A percentile compares a stretch with the other conserved stretches of the same genome.
phyloP scores from a whole-genome alignment of 2,113 vertebrate species.

The Oncorhynchus masou region DNA sequence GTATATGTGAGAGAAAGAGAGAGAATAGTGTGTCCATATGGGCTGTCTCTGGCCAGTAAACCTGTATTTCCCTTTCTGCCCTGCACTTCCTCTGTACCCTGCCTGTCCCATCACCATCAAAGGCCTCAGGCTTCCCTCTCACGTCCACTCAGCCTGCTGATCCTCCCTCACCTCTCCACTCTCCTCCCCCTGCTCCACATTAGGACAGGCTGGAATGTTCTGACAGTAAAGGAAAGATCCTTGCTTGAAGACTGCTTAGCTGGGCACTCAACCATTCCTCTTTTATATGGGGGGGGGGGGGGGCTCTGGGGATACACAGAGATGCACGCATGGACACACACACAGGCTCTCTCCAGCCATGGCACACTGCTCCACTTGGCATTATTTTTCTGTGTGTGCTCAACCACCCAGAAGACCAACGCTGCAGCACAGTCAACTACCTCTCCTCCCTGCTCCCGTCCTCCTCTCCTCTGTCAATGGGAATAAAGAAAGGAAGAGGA shows the following conservation, averaged over 20 bases:
- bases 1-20: too few relatives aligned
- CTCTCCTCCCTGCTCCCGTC: conserved; percentile 22
- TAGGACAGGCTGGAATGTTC: conserved; percentile 37
- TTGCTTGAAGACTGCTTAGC: conserved; percentile 49
- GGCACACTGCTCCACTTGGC: conserved; percentile 16
- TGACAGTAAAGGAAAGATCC: conserved; percentile 18
- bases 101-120: conserved; percentile 25
- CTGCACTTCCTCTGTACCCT: conserved; percentile 33
- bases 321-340: not conserved
- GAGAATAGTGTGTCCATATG: too few relatives aligned
- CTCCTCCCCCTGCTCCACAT: conserved; percentile 19
- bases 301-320: not conserved
- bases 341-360: not conserved
- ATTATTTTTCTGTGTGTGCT: conserved; percentile 3
- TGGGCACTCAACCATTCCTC: conserved; percentile 9
- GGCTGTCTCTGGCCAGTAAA: conserved; percentile 30
- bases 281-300: conserved; percentile 11
- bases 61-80: conserved; percentile 20
- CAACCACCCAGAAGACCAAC: not conserved
- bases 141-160: not conserved
- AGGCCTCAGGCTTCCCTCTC: conserved; percentile 23
- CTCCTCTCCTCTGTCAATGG: not conserved
- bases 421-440: not conserved
- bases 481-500: not conserved
- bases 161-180: conserved; percentile 2